Conservation (phyloP, 2,113 vertebrate genomes). For the Paracanthobrama guichenoti region DNA sequence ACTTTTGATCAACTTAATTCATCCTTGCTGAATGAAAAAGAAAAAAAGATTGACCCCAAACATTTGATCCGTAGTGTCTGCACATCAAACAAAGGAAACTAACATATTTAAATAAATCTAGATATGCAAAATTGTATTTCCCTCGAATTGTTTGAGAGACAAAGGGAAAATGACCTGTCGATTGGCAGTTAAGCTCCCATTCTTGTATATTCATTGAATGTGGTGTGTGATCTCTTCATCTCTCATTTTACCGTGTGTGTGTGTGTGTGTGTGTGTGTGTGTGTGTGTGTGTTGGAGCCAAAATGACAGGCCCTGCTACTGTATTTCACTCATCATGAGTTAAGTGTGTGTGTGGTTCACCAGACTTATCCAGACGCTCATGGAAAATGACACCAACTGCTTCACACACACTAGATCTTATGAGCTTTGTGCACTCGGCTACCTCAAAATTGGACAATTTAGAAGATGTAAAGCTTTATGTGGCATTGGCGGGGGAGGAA, state of each 20-base stretch:
- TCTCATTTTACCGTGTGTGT: slow-evolving; percentile 23
- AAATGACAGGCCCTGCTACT: slow-evolving; percentile 62
- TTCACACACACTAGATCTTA: slow-evolving; percentile 15
- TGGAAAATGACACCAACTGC: slow-evolving; percentile 62
- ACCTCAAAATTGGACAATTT: not conserved
- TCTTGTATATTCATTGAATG: not conserved
- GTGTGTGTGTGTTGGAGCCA: slow-evolving; percentile 49
- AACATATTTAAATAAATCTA: not conserved
- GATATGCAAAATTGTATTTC: not conserved
- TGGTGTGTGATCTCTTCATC: not conserved
- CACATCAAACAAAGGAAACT: not conserved
- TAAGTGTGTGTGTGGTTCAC: slow-evolving; percentile 62
- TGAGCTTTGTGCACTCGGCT: slow-evolving; percentile 10
- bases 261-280: slow-evolving; percentile 39
- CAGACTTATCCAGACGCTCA: slow-evolving; percentile 57
- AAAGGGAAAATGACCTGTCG: not conserved
- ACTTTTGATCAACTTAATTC: not conserved
- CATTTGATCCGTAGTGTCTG: not conserved
- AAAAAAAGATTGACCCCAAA: not conserved
- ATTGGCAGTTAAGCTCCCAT: not conserved
- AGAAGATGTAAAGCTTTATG: slow-evolving; percentile 2
- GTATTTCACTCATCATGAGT: slow-evolving; percentile 60
- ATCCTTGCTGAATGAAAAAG: not conserved
- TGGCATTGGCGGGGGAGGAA: not conserved
- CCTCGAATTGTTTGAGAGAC: not conserved